phyloP scores from a whole-genome alignment of 2,113 vertebrate species.

The Nesoenas mayeri region DNA sequence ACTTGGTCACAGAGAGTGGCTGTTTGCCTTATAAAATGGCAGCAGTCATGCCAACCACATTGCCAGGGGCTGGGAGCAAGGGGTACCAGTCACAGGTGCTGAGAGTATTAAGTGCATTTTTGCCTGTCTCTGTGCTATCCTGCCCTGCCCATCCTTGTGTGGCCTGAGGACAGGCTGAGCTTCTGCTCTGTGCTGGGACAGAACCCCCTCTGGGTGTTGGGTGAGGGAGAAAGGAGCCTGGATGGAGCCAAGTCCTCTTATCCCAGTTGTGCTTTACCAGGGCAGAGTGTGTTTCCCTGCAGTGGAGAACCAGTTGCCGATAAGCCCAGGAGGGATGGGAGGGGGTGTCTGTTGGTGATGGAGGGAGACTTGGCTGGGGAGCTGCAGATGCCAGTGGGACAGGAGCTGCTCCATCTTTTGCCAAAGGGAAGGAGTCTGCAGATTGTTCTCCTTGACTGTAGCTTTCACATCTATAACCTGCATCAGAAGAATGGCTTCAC shows the following conservation, averaged over 20 bases:
- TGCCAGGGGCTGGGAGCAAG: not conserved
- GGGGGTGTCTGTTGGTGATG: not conserved
- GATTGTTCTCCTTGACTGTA: conserved; percentile 62
- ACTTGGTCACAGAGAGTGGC: not conserved
- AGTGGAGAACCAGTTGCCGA: not conserved
- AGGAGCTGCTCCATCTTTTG: not conserved
- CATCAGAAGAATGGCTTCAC: conserved; percentile 99
- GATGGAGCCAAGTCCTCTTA: not conserved
- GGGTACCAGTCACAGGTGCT: not conserved
- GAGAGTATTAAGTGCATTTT: not conserved
- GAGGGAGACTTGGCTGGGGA: not conserved
- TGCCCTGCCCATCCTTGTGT: not conserved
- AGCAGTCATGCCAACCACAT: not conserved
- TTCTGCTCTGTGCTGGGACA: not conserved
- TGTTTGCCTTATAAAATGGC: not conserved
- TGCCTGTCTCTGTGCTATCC: not conserved
- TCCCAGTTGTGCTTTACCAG: not conserved
- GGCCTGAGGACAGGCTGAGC: not conserved
- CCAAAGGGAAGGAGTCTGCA: not conserved
- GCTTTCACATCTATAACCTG: conserved; percentile 90
- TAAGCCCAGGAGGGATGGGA: not conserved
- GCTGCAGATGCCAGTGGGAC: not conserved
- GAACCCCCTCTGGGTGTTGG: not conserved
- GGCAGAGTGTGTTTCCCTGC: not conserved
- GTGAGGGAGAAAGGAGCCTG: not conserved